Evolutionary conservation across 2,888 invertebrate genomes (phyloP).

Genomic region (Psylliodes chrysocephalus): DNA sequence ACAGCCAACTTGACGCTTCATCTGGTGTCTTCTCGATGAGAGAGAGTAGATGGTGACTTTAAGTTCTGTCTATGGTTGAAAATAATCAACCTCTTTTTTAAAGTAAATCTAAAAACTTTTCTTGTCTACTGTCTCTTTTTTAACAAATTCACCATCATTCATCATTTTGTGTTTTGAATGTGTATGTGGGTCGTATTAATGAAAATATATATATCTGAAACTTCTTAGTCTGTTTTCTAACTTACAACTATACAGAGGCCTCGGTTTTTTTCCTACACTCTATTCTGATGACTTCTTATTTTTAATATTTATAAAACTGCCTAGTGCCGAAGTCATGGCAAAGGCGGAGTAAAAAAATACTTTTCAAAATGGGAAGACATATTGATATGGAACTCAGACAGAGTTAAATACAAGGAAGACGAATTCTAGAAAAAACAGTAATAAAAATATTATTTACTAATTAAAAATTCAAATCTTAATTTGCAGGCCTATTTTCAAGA

Average conservation of each 20-base stretch:
- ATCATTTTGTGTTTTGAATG: too few species aligned
- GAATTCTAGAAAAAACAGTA: conserved; percentile 48
- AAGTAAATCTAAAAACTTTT: too few species aligned
- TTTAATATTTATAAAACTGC: conserved; percentile 25
- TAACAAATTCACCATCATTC: too few species aligned
- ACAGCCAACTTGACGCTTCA: too few species aligned
- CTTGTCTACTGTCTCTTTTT: too few species aligned
- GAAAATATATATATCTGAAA: too few species aligned
- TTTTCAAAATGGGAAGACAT: conserved; percentile 53
- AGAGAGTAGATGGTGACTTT: too few species aligned
- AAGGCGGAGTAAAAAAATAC: conserved; percentile 37
- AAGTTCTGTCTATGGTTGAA: too few species aligned
- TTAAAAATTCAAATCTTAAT: conserved; percentile 32
- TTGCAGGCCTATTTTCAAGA: conserved; percentile 36
- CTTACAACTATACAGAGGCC: conserved; percentile 30
- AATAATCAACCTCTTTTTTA: too few species aligned
- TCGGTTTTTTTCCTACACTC: conserved; percentile 25
- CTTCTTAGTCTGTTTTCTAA: conserved; percentile 8
- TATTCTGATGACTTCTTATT: conserved; percentile 16
- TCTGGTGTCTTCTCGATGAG: too few species aligned
- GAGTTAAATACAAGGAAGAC: conserved; percentile 57
- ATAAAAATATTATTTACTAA: conserved; percentile 21
- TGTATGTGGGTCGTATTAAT: too few species aligned
- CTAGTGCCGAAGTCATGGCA: conserved; percentile 35
- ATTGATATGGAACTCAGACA: conserved; percentile 57